Evolutionary conservation across 2,888 invertebrate species (phyloP), one percentile per base, ranked within the genome.

Genomic region (Acanthosepion pharaonis): DNA sequence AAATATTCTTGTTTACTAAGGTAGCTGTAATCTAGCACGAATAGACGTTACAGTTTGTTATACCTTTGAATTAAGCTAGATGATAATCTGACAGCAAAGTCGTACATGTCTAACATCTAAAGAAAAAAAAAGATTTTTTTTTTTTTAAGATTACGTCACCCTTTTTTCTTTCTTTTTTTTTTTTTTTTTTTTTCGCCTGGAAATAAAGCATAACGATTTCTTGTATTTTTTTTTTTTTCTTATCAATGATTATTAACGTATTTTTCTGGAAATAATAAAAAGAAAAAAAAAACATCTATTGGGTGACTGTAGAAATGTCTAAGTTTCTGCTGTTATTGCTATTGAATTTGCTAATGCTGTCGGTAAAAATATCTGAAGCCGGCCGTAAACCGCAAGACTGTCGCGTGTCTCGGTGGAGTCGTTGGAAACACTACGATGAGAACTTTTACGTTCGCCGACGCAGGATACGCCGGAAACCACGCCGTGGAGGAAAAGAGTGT

Each of bases 361-460:
- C 78, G 11, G 78, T 78, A 28, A 6, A n/a, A 78, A 78, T 78
- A 28, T 28, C 28, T 28, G 78, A 78, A n/a, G 78, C 28, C 78
- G n/a, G 78, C 2, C 49, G 28, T 51, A 51, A 92, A 48, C 92
- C 92, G 0, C 49, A 51, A 51, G 49, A 49, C 9, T 92, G 92
- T 48, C 92, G 42, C 28, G 92, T 92, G 49, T 28, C 49, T 48
- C 15, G 51, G 49, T 92, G 92, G 92, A 49, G 15, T 18, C 48
- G 51, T 51, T 92, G 92, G 92, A 48, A 92, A 51, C 92, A 25
- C 42, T 92, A 92, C 25, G 51, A 92, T 51, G 92, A 92, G 15
- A 92, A 51, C 92, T 92, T 92, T 8, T 92, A 25, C n/a, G 92
- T 92, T 92, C 92, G 92, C 28, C 49, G 92, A 92, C 25, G 92